Evolutionary conservation across 2,888 invertebrate genomes (phyloP).

Genomic region (Hololepta plana): DNA sequence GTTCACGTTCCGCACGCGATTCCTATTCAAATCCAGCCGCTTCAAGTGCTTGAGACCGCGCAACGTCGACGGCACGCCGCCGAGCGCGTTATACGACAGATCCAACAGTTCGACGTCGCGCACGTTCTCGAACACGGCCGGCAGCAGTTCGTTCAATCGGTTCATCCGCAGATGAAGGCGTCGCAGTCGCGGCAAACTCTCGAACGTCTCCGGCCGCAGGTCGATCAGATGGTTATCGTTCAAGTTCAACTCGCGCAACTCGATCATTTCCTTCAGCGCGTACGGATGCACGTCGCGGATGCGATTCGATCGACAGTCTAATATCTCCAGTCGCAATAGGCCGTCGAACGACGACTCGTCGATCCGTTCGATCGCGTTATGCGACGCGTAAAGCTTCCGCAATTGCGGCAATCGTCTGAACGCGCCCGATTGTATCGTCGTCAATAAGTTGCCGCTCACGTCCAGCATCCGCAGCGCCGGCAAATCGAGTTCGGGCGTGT

Average conservation of each 20-base stretch:
- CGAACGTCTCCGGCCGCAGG: constrained; percentile 48
- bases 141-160: constrained; percentile 47
- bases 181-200: constrained; percentile 43
- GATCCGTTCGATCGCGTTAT: constrained; percentile 51
- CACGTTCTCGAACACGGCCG: constrained; percentile 40
- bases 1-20: constrained; percentile 51
- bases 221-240: constrained; percentile 58
- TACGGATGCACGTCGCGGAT: constrained; percentile 46
- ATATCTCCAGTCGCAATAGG: constrained; percentile 45
- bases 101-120: constrained; percentile 55
- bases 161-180: constrained; percentile 60
- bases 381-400: constrained; percentile 48
- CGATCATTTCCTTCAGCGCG: constrained; percentile 40
- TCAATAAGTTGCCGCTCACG: constrained; percentile 55
- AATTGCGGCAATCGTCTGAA: constrained; percentile 49
- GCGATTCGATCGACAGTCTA: constrained; percentile 60
- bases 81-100: constrained; percentile 59
- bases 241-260: constrained; percentile 52
- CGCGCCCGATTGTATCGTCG: constrained; percentile 44
- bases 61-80: constrained; percentile 51
- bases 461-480: constrained; percentile 58
- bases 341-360: constrained; percentile 55
- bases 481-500: constrained; percentile 50
- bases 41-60: constrained; percentile 48
- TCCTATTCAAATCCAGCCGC: constrained; percentile 59